Conservation (phyloP, 1,140 invertebrate genomes). For the Pollicipes pollicipes region DNA sequence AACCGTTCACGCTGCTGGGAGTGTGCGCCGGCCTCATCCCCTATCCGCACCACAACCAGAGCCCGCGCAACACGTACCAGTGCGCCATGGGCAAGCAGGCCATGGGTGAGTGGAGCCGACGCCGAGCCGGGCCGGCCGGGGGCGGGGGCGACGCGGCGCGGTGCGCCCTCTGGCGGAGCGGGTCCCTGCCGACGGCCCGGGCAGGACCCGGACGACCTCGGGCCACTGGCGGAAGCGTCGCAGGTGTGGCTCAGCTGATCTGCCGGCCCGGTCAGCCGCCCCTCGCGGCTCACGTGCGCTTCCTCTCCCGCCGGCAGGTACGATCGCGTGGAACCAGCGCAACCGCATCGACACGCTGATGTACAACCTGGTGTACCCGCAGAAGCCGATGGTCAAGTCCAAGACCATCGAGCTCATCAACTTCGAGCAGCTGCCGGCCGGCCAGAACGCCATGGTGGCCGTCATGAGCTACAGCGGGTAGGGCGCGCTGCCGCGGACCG, state of each 20-base stretch:
- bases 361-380: conserved; percentile 93
- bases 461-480: conserved; percentile 95
- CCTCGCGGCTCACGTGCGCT: too few relatives aligned
- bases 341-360: conserved; percentile 92
- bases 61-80: conserved; percentile 97
- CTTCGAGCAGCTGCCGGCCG: conserved; percentile 94
- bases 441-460: conserved; percentile 97
- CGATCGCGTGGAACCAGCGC: conserved; percentile 91
- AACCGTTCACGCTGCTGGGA: conserved; percentile 87
- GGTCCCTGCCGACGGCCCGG: too few relatives aligned
- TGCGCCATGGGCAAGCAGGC: conserved; percentile 99
- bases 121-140: too few relatives aligned
- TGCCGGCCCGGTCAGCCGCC: too few relatives aligned
- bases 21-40: conserved; percentile 95
- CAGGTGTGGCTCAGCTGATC: too few relatives aligned
- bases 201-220: too few relatives aligned
- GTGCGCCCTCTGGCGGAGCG: too few relatives aligned
- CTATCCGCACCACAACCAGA: conserved; percentile 98
- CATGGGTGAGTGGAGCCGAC: conserved; percentile 49
- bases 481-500: too few relatives aligned
- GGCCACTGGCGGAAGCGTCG: too few relatives aligned
- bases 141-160: too few relatives aligned
- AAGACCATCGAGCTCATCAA: conserved; percentile 82
- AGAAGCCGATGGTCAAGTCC: conserved; percentile 89
- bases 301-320: conserved; percentile 36